Conservation (phyloP, 2,113 vertebrate species). For the Lipophrys pholis region DNA sequence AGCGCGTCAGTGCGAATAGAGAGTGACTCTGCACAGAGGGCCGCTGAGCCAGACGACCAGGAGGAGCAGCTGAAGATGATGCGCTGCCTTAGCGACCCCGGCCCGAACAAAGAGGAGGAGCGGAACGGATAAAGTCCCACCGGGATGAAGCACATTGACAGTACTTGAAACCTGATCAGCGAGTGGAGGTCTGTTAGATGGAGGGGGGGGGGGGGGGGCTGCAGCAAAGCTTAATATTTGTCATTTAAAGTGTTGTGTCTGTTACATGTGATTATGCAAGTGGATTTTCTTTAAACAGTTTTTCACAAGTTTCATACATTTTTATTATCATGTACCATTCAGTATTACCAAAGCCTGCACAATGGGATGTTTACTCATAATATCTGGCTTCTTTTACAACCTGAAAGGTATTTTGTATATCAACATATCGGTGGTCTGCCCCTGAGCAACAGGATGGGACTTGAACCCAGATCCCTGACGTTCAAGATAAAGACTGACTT, state of each 20-base stretch:
- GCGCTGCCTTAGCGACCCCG: constrained; percentile 92
- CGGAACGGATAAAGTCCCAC: constrained; percentile 78
- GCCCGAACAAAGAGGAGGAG: constrained; percentile 84
- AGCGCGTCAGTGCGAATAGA: not conserved
- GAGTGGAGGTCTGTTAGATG: constrained; percentile 4
- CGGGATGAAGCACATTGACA: constrained; percentile 28
- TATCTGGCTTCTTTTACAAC: no score
- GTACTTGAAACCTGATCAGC: not conserved
- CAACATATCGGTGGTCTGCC: not conserved
- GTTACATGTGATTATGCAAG: constrained; percentile 4
- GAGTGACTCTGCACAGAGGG: constrained; percentile 43
- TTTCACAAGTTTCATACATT: accelerated
- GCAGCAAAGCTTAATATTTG: constrained; percentile 34
- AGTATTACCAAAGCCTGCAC: constrained; percentile 32
- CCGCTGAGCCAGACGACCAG: constrained; percentile 55
- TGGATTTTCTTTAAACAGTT: not conserved
- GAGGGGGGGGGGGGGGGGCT: not conserved
- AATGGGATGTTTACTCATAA: not conserved
- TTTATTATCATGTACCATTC: constrained; percentile 20
- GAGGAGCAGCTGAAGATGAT: constrained; percentile 82
- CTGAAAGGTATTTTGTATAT: not conserved
- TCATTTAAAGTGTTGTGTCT: constrained; percentile 11
- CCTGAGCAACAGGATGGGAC: no score
- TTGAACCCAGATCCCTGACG: no score
- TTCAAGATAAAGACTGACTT: no score